Percentiles rank a stretch among this genome's conserved stretches.
Conservation (phyloP, 2,113 vertebrate species). For the Noctilio leporinus region DNA sequence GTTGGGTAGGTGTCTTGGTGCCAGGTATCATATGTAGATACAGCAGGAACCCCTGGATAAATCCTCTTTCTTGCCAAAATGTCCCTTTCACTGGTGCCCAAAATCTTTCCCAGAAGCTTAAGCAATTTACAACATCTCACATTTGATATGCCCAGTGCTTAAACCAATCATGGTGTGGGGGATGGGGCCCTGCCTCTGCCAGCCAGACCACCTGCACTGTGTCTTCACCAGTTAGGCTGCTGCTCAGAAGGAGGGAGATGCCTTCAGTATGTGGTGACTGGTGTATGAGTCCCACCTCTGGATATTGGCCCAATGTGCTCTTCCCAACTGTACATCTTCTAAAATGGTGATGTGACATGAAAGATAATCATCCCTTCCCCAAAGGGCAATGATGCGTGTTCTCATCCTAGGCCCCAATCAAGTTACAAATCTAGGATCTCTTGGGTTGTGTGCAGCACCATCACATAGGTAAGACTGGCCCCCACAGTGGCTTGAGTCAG, state of each 20-base stretch:
- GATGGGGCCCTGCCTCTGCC: neutral
- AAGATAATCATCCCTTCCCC: neutral
- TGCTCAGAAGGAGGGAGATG: neutral
- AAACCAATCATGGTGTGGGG: neutral
- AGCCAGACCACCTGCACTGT: neutral
- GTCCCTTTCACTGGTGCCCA: neutral
- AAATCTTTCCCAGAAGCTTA: neutral
- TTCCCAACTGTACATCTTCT: neutral
- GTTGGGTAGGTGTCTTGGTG: neutral
- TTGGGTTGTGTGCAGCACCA: neutral
- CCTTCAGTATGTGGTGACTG: no score
- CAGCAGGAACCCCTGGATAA: neutral
- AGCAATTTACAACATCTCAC: neutral
- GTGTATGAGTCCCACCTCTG: no score
- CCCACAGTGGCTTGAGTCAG: no score
- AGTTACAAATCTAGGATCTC: neutral
- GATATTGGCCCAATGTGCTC: neutral
- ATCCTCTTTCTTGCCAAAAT: neutral
- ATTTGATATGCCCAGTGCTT: neutral
- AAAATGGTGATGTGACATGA: neutral
- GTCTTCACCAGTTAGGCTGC: neutral
- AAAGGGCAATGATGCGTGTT: neutral
- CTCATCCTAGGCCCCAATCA: neutral
- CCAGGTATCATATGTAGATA: neutral
- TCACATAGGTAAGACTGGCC: neutral